Evolutionary conservation across 2,797 vertebrate genomes (phyloP).

Genomic region (Dromococcyx pavoninus): DNA sequence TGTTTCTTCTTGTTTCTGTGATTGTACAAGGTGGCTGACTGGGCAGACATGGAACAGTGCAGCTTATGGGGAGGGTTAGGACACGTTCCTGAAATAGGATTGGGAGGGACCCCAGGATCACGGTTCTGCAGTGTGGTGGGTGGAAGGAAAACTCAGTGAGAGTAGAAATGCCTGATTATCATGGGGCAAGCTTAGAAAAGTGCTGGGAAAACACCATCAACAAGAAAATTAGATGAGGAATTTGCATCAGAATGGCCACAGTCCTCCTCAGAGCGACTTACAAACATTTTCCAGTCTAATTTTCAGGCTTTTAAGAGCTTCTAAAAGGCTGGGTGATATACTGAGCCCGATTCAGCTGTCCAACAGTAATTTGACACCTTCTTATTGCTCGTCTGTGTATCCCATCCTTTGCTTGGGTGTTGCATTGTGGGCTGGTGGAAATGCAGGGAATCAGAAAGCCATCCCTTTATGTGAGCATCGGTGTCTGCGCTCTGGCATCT

Average conservation of each 20-base stretch:
- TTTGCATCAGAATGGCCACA: not conserved
- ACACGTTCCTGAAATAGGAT: fast-evolving
- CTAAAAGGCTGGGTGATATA: not conserved
- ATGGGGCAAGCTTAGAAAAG: not conserved
- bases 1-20: not conserved
- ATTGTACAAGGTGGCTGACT: fast-evolving
- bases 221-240: not conserved
- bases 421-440: not conserved
- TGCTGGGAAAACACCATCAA: not conserved
- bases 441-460: not conserved
- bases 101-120: not conserved
- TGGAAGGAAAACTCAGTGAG: not conserved
- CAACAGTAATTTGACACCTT: not conserved
- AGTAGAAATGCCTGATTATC: not conserved
- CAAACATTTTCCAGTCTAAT: not conserved
- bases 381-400: not conserved
- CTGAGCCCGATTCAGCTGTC: not conserved
- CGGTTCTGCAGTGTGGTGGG: fast-evolving
- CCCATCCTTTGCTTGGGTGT: not conserved
- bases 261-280: not conserved
- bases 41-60: not conserved
- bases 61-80: not conserved
- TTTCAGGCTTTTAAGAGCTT: not conserved
- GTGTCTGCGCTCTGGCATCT: not conserved
- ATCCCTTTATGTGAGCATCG: not conserved